Evolutionary conservation across 2,888 invertebrate species (phyloP).

Genomic region (Leptarthrus brevirostris): DNA sequence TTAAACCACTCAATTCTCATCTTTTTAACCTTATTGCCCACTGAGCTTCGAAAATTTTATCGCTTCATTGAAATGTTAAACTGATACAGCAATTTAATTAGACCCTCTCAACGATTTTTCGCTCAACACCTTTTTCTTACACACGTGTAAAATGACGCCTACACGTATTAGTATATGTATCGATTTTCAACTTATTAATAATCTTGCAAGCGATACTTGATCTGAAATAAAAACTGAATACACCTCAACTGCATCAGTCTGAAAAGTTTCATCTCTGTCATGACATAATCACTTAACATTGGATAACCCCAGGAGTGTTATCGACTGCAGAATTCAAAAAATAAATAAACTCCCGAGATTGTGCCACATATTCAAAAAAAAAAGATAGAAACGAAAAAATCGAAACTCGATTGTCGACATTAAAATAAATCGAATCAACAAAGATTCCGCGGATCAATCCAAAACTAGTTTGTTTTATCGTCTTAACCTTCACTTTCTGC

Average conservation of each 20-base stretch:
- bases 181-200: no score
- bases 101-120: no score
- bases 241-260: no score
- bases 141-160: background rate
- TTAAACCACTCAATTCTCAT: background rate
- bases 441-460: conserved; percentile 7
- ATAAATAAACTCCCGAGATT: no score
- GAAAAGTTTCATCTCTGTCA: no score
- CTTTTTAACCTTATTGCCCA: background rate
- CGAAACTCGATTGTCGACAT: background rate
- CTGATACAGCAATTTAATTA: background rate
- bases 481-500: conserved; percentile 38
- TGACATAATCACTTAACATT: no score
- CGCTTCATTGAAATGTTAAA: no score
- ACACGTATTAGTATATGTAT: background rate
- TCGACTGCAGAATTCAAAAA: no score
- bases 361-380: no score
- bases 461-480: conserved; percentile 11
- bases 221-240: no score
- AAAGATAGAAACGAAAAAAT: background rate
- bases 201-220: background rate
- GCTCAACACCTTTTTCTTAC: no score
- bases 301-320: no score
- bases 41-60: background rate
- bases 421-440: background rate